phyloP scores from a whole-genome alignment of 2,797 vertebrate species.

The Nannoperca obscura region DNA sequence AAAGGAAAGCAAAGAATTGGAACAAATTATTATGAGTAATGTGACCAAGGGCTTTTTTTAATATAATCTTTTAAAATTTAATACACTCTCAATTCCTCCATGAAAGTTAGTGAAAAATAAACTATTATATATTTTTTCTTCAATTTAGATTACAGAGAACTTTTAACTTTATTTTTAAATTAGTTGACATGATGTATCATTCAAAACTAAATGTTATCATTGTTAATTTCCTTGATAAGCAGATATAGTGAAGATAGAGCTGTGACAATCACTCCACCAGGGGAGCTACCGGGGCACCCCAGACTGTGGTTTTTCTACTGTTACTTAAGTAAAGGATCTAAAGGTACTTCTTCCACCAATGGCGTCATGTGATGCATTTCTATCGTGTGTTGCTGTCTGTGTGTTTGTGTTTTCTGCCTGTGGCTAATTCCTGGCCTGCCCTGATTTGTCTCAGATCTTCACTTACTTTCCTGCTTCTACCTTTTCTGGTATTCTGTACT shows the following conservation, averaged over 20 bases:
- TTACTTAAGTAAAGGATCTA: no score
- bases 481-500: neutral
- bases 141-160: neutral
- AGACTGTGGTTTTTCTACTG: no score
- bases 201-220: no score
- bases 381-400: slow-evolving; percentile 10
- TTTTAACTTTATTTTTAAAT: neutral
- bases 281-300: no score
- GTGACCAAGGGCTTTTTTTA: neutral
- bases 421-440: slow-evolving; percentile 75
- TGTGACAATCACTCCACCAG: no score
- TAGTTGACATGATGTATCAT: neutral
- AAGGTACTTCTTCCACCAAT: no score
- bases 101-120: neutral
- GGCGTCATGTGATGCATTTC: slow-evolving; percentile 34
- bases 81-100: no score
- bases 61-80: no score
- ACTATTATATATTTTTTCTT: neutral
- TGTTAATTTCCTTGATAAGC: no score
- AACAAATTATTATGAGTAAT: neutral
- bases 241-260: no score
- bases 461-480: slow-evolving; percentile 22
- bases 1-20: neutral
- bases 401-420: slow-evolving; percentile 53
- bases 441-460: slow-evolving; percentile 64